Conservation (phyloP, 2,888 invertebrate genomes). For the Calameuta idolon region DNA sequence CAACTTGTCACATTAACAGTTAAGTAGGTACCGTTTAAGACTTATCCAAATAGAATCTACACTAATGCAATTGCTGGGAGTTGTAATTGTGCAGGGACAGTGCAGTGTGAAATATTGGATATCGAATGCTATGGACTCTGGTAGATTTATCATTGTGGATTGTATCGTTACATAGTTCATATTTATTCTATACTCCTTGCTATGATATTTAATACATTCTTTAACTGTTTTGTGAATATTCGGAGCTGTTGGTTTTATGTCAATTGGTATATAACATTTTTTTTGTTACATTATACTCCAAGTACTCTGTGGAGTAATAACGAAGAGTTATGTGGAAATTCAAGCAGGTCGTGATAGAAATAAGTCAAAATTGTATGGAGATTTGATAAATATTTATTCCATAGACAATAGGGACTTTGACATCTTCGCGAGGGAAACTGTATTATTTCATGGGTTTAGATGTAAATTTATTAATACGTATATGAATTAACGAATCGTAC, state of each 20-base stretch:
- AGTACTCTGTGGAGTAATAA: neutral
- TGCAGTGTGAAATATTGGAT: neutral
- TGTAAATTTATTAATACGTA: neutral
- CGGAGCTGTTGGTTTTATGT: neutral
- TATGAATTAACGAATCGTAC: neutral
- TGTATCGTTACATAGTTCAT: neutral
- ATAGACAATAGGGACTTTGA: constrained; percentile 6
- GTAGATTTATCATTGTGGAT: neutral
- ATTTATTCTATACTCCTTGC: neutral
- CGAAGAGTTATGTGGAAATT: neutral
- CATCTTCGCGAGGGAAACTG: neutral
- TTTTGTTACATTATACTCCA: too few species aligned
- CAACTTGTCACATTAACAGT: neutral
- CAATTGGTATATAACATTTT: neutral
- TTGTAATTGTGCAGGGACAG: neutral
- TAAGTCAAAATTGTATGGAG: neutral
- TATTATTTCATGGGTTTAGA: neutral
- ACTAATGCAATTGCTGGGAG: neutral
- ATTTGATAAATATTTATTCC: constrained; percentile 11
- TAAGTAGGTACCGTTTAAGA: neutral
- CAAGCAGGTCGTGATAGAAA: neutral
- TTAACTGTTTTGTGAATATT: neutral
- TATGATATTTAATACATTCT: neutral
- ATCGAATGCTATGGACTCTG: neutral
- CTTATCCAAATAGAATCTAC: neutral